A percentile compares a stretch with the other conserved stretches of the same genome.
phyloP scores from a whole-genome alignment of 2,797 vertebrate genomes.

The Orientallactaga sibirica region DNA sequence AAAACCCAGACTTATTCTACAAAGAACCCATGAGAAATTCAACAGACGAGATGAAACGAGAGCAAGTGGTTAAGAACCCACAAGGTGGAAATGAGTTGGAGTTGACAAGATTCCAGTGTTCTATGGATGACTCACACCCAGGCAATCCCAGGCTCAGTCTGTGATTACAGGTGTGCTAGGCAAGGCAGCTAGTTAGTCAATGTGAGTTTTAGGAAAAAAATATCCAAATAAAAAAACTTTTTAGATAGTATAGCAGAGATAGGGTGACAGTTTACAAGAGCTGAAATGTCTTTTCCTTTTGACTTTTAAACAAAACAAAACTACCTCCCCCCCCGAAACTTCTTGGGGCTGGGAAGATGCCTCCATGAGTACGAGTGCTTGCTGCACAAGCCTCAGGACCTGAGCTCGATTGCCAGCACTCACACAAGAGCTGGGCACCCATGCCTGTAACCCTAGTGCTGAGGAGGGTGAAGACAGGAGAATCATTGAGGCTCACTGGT shows the following conservation, averaged over 20 bases:
- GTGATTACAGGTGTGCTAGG: slow-evolving; percentile 94
- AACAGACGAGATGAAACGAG: slow-evolving; percentile 93
- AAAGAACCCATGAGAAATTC: slow-evolving; percentile 96
- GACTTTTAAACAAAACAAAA: too few relatives aligned
- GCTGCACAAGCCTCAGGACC: too few relatives aligned
- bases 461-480: too few relatives aligned
- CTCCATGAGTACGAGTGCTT: too few relatives aligned
- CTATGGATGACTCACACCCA: slow-evolving; percentile 92
- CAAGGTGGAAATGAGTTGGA: slow-evolving; percentile 96
- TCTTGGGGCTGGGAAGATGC: too few relatives aligned
- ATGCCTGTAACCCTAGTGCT: slow-evolving; percentile 53
- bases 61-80: slow-evolving; percentile 95
- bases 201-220: slow-evolving; percentile 96
- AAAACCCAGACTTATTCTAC: slow-evolving; percentile 95
- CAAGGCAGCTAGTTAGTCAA: slow-evolving; percentile 91
- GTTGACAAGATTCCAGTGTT: slow-evolving; percentile 95
- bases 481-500: too few relatives aligned
- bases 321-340: too few relatives aligned
- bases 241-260: slow-evolving; percentile 94
- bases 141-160: slow-evolving; percentile 94
- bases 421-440: too few relatives aligned
- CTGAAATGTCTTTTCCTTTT: slow-evolving; percentile 91
- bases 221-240: slow-evolving; percentile 82
- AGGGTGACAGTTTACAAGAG: slow-evolving; percentile 95
- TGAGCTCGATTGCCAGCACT: too few relatives aligned